These are phyloP conservation scores for Phylloscopus trochiloides DNA, from an alignment of 2,113 vertebrate species.

Conservation along the genomic window DNA sequence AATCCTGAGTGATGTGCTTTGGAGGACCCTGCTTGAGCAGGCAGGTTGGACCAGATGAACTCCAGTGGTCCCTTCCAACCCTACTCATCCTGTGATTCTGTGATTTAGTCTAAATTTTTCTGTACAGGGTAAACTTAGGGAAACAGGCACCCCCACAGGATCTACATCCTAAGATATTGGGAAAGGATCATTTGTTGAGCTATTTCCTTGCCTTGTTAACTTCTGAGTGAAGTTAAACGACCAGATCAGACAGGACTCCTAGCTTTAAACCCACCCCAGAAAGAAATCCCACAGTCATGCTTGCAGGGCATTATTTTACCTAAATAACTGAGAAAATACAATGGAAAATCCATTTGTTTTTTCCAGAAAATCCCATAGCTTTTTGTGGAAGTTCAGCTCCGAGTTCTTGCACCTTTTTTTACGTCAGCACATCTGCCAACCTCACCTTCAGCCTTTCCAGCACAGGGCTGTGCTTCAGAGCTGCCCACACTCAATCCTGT, in stretches of 20 bases:
- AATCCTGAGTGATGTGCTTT: accelerated
- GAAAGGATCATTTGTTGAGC: not conserved
- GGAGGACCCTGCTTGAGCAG: not conserved
- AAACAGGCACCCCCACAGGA: not conserved
- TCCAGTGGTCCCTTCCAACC: not conserved
- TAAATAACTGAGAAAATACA: not conserved
- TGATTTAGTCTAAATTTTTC: not conserved
- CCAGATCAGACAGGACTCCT: not conserved
- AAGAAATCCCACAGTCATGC: not conserved
- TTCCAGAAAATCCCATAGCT: not conserved
- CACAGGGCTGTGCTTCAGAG: not conserved
- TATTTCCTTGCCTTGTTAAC: not conserved
- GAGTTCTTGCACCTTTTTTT: not conserved
- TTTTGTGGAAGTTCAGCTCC: not conserved
- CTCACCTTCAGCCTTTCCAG: not conserved
- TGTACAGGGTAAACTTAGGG: not conserved
- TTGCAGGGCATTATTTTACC: not conserved
- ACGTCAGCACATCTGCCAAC: not conserved
- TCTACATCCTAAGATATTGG: not conserved
- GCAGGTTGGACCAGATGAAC: not conserved
- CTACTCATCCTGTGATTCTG: not conserved
- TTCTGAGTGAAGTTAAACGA: not conserved
- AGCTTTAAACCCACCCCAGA: not conserved
- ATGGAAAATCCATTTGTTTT: not conserved
- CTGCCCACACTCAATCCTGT: not conserved